A percentile compares a stretch with the other conserved stretches of the same genome.
These are phyloP conservation scores for Montipora foliosa DNA, from an alignment of 64 coral and sea anemone genomes.

Conservation along the genomic window DNA sequence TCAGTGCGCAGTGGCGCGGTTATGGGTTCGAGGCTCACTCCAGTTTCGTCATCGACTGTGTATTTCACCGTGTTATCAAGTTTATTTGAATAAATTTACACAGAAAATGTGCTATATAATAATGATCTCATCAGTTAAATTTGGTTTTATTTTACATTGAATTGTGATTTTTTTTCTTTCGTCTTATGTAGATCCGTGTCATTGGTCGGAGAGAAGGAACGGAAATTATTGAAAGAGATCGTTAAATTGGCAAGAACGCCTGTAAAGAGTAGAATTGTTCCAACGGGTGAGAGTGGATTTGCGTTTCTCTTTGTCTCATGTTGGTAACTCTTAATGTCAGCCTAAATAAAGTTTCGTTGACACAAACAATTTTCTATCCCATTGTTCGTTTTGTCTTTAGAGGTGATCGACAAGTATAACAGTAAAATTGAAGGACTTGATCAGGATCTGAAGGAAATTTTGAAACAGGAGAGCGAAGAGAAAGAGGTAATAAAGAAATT, in stretches of 20 bases:
- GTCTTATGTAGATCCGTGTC: slow-evolving; percentile 79
- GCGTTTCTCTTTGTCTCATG: background rate
- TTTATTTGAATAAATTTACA: too few species aligned
- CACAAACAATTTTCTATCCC: background rate
- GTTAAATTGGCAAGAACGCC: slow-evolving; percentile 89
- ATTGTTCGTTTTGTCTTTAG: slow-evolving; percentile 44
- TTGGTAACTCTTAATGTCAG: background rate
- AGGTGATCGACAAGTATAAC: slow-evolving; percentile 92
- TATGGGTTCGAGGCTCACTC: too few species aligned
- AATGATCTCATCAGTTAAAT: background rate
- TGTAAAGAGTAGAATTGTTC: slow-evolving; percentile 90
- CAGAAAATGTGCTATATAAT: too few species aligned
- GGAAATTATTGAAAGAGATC: slow-evolving; percentile 91
- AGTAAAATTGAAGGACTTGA: slow-evolving; percentile 79
- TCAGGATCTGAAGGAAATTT: slow-evolving; percentile 76
- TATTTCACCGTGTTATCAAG: too few species aligned
- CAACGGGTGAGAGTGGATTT: slow-evolving; percentile 47
- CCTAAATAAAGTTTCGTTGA: background rate
- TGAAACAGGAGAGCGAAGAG: slow-evolving; percentile 96
- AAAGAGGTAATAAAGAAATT: slow-evolving; percentile 76
- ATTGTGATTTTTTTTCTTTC: background rate
- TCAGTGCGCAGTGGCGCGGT: too few species aligned
- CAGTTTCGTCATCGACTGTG: too few species aligned
- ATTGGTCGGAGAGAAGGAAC: slow-evolving; percentile 92
- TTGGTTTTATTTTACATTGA: too few species aligned